These are phyloP conservation scores for Intellagama lesueurii DNA, from an alignment of 2,797 vertebrate species.

Conservation along the genomic window DNA sequence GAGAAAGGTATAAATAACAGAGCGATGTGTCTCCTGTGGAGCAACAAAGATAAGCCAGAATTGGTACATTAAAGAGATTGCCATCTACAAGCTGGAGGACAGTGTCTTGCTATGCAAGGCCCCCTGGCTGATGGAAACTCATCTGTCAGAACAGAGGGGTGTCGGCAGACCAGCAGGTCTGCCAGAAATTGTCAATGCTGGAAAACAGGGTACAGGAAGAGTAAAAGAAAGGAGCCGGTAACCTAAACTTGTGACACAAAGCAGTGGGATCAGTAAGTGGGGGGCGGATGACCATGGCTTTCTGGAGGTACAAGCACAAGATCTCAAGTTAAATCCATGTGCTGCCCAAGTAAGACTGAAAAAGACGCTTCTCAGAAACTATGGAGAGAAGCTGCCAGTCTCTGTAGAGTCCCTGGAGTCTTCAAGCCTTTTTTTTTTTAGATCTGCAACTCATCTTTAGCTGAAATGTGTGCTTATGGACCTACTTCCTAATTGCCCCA, in stretches of 20 bases:
- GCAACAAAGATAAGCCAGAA: conserved; percentile 5
- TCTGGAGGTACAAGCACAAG: too few relatives aligned
- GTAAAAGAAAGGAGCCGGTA: background rate
- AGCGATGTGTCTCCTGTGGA: background rate
- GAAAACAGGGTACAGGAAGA: background rate
- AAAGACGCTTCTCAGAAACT: background rate
- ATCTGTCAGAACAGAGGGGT: background rate
- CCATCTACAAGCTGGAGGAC: conserved; percentile 20
- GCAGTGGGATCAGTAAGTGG: background rate
- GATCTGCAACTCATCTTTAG: background rate
- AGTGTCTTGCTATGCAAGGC: conserved; percentile 11
- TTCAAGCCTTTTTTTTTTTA: background rate
- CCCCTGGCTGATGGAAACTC: background rate
- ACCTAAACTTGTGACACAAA: background rate
- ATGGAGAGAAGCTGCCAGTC: background rate
- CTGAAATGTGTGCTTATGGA: background rate
- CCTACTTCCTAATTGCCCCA: background rate
- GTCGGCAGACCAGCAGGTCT: background rate
- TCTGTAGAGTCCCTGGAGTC: background rate
- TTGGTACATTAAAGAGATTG: conserved; percentile 36
- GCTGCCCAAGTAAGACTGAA: background rate
- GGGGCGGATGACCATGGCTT: background rate
- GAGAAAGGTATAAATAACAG: background rate
- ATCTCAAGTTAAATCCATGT: background rate
- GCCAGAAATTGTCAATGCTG: background rate